A percentile compares a stretch with the other conserved stretches of the same genome.
phyloP scores from a whole-genome alignment of 2,888 invertebrate genomes.

The Steromphala cineraria region DNA sequence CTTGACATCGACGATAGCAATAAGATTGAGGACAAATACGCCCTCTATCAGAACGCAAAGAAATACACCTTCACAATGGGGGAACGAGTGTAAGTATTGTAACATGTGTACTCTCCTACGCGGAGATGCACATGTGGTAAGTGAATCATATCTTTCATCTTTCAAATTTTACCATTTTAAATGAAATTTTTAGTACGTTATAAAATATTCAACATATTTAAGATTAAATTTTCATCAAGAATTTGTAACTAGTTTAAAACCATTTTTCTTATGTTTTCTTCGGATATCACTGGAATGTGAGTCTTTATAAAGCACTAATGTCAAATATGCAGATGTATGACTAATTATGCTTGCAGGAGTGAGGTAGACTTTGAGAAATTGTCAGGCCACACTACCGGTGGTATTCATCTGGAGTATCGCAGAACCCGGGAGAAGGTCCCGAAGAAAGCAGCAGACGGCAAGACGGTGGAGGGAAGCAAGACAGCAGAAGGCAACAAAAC shows the following conservation, averaged over 20 bases:
- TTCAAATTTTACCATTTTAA: too few relatives aligned
- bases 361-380: conserved; percentile 1
- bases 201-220: too few relatives aligned
- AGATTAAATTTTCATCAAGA: too few relatives aligned
- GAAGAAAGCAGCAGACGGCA: background rate
- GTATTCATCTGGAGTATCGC: background rate
- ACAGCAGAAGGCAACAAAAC: background rate
- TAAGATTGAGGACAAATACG: background rate
- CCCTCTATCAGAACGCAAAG: background rate
- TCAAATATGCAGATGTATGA: too few relatives aligned
- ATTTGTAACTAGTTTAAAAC: too few relatives aligned
- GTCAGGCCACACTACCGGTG: conserved; percentile 4
- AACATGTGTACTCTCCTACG: too few relatives aligned
- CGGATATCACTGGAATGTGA: too few relatives aligned
- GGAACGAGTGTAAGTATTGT: background rate
- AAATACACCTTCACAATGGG: conserved; percentile 11
- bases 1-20: background rate
- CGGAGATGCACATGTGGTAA: too few relatives aligned
- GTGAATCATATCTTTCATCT: too few relatives aligned
- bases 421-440: background rate
- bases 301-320: too few relatives aligned
- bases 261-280: too few relatives aligned
- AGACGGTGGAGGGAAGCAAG: background rate
- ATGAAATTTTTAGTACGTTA: too few relatives aligned
- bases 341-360: background rate